A percentile compares a stretch with the other conserved stretches of the same genome.
phyloP scores from a whole-genome alignment of 2,797 vertebrate genomes.

The Allobates femoralis region DNA sequence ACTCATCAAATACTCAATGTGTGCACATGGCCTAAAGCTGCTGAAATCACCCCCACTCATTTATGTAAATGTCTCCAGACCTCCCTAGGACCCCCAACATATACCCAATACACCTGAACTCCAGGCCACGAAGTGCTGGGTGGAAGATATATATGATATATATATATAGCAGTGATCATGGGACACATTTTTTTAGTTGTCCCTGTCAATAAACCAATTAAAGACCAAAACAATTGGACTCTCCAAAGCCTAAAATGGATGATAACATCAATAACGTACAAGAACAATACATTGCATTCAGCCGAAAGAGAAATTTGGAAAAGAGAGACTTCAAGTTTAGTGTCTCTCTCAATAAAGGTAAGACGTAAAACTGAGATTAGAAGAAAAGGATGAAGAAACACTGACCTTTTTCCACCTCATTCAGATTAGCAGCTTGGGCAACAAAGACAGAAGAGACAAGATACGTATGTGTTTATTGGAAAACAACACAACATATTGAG shows the following conservation, averaged over 20 bases:
- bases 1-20: too few species aligned
- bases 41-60: background rate
- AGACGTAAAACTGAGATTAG: constrained; percentile 65
- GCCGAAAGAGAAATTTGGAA: background rate
- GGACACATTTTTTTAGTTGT: background rate
- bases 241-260: background rate
- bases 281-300: background rate
- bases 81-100: background rate
- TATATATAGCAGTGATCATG: background rate
- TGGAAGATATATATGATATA: background rate
- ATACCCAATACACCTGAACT: too few species aligned
- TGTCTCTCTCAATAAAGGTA: background rate
- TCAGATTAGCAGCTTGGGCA: constrained; percentile 97
- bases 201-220: background rate
- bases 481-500: constrained; percentile 76
- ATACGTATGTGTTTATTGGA: constrained; percentile 81
- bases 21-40: too few species aligned
- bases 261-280: background rate
- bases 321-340: background rate
- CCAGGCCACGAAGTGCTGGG: too few species aligned
- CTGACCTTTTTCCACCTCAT: constrained; percentile 99
- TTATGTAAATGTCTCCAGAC: background rate
- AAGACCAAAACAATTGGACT: background rate
- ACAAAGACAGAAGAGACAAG: constrained; percentile 88
- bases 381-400: constrained; percentile 83